Conservation (phyloP, 2,797 vertebrate species). For the Sebastes cheni region DNA sequence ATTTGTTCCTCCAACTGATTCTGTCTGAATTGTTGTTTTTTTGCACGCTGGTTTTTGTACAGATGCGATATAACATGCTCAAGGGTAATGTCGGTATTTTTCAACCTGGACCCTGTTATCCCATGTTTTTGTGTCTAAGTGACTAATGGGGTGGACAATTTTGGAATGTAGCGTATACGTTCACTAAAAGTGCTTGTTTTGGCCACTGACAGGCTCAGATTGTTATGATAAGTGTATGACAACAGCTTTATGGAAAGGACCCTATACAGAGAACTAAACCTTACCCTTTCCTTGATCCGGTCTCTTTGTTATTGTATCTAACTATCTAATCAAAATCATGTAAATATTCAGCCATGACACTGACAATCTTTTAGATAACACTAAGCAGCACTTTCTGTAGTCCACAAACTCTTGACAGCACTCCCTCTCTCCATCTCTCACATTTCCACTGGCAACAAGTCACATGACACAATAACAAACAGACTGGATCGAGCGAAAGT, state of each 20-base stretch:
- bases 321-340: neutral
- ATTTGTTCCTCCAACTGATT: neutral
- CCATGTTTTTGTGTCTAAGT: neutral
- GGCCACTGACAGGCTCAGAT: neutral
- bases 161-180: neutral
- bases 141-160: neutral
- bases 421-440: neutral
- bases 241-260: too few relatives aligned
- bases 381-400: accelerated
- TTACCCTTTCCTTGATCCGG: neutral
- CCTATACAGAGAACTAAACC: neutral
- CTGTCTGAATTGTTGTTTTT: neutral
- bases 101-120: neutral
- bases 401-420: neutral
- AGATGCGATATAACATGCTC: neutral
- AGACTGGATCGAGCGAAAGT: too few relatives aligned
- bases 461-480: neutral
- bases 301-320: neutral
- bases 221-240: neutral
- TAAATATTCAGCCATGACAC: too few relatives aligned
- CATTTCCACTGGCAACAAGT: neutral
- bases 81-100: neutral
- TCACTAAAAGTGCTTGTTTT: neutral
- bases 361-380: too few relatives aligned
- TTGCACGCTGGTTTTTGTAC: neutral